Percentiles rank a stretch among this genome's conserved stretches.
Evolutionary conservation across 2,888 invertebrate genomes (phyloP).

Genomic region (Listrodromus nycthemerus): DNA sequence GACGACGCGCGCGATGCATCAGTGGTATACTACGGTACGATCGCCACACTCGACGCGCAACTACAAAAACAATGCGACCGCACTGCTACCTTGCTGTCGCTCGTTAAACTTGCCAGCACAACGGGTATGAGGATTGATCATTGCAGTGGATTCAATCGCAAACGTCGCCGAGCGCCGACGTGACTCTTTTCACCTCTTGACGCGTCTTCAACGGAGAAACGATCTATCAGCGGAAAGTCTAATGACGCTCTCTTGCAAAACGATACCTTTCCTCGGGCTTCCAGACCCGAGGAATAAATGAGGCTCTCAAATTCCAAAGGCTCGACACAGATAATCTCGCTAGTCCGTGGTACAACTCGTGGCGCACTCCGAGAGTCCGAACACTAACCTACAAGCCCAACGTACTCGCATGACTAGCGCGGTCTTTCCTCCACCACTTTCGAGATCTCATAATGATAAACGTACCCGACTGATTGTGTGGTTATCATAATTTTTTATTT

Average conservation of each 20-base stretch:
- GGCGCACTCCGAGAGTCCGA: conserved; percentile 53
- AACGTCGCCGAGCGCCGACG: conserved; percentile 21
- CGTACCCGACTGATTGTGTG: background rate
- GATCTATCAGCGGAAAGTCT: background rate
- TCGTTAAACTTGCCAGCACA: conserved; percentile 71
- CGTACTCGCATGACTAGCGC: conserved; percentile 52
- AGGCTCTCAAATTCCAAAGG: conserved; percentile 7
- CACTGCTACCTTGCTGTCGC: conserved; percentile 75
- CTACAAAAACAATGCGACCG: conserved; percentile 79
- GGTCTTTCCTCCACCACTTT: conserved; percentile 20
- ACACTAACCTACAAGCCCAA: conserved; percentile 40
- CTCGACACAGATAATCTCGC: conserved; percentile 43
- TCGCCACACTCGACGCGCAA: conserved; percentile 29
- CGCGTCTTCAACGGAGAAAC: conserved; percentile 6
- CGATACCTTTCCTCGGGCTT: conserved; percentile 14
- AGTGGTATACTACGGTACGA: conserved; percentile 15
- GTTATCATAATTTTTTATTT: background rate
- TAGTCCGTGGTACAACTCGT: conserved; percentile 36
- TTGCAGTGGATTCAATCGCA: conserved; percentile 44
- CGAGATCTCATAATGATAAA: background rate
- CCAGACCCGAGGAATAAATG: conserved; percentile 15
- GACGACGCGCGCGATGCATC: conserved; percentile 37
- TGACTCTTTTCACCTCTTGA: background rate
- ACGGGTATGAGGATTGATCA: conserved; percentile 11
- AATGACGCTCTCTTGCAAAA: background rate